A percentile compares a stretch with the other conserved stretches of the same genome.
These are phyloP conservation scores for Caligus rogercresseyi DNA, from an alignment of 1,140 invertebrate species.

Conservation along the genomic window DNA sequence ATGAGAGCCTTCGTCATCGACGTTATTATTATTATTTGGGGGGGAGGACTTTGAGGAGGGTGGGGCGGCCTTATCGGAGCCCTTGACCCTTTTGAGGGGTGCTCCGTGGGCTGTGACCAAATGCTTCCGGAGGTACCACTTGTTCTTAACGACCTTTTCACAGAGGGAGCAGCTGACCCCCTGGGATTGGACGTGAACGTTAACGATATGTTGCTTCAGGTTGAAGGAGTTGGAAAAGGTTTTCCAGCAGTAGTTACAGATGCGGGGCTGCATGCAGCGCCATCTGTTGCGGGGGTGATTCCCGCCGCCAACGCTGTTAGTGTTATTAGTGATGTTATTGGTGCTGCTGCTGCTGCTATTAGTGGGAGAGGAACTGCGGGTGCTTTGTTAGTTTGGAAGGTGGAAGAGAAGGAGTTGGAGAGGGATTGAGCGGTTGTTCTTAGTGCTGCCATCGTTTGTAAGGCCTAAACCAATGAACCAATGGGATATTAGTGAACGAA, in stretches of 20 bases:
- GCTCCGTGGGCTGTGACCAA: slow-evolving; percentile 26
- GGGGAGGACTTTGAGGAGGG: background rate
- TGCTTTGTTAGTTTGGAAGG: background rate
- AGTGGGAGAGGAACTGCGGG: background rate
- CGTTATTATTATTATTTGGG: background rate
- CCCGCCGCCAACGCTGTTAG: slow-evolving; percentile 21
- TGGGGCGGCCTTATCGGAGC: background rate
- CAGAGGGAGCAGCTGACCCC: slow-evolving; percentile 33
- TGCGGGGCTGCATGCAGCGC: slow-evolving; percentile 27
- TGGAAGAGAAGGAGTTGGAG: too few relatives aligned
- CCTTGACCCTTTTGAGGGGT: slow-evolving; percentile 25
- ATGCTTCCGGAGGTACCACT: slow-evolving; percentile 27
- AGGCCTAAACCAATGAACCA: too few relatives aligned
- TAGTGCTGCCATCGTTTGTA: too few relatives aligned
- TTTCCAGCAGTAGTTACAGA: slow-evolving; percentile 27
- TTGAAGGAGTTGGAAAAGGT: slow-evolving; percentile 28
- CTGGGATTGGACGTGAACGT: slow-evolving; percentile 46
- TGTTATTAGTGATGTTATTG: slow-evolving; percentile 6
- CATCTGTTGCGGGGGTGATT: slow-evolving; percentile 25
- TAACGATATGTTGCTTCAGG: slow-evolving; percentile 44
- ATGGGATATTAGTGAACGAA: too few relatives aligned
- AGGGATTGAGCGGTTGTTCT: too few relatives aligned
- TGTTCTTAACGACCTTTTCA: slow-evolving; percentile 27
- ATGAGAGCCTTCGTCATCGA: too few relatives aligned
- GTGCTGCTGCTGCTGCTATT: background rate